Evolutionary conservation across 2,113 vertebrate species (phyloP), one percentile per base, ranked within the genome.

Genomic region (Octodon degus): DNA sequence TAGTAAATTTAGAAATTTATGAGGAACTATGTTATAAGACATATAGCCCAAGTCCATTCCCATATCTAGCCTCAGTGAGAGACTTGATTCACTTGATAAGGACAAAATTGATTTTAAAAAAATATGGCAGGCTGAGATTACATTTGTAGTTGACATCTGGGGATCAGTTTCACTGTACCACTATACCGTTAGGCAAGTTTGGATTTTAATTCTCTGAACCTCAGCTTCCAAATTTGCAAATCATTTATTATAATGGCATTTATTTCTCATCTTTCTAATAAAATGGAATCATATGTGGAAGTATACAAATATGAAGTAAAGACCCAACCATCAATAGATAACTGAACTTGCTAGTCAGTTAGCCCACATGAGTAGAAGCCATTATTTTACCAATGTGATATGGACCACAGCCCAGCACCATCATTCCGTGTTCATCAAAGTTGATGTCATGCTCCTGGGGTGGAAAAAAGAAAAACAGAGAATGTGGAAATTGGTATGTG

Each of bases 381-480:
- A 95, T 76, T 60, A 97, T 93, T 98, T 99, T 98, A 99, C 99
- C 99, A 94, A 99, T 99, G 97, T 99, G 99, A 97, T 99, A 99
- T 0, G 99, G 99, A 91, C 99, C 99, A 98, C 99, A 99, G 90
- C 99, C 99, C 95, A 99, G 97, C 96, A 99, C 99, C 99, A 99
- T 99, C 94, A 99, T 98, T 96, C 99, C 99, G 80, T 98, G 98
- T 92, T 99, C 99, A 97, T 98, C 98, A 98, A 99, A 99, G 76
- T 98, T 99, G 98, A 99, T 96, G 96, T 99, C 99, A 0, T 99
- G 99, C 86, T 99, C 99, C 99, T 99, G 90, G 95, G 90, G 92
- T 22, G 7, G 13, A 84, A 86, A 93, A 79, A 19, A 17, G 17
- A 58, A 95, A 63, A 94, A 62, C 0, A 67, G 58, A 92, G 95